Percentiles rank a stretch among this genome's conserved stretches.
These are phyloP conservation scores for Ailuropoda melanoleuca DNA, from an alignment of 2,113 vertebrate species.

Conservation along the genomic window DNA sequence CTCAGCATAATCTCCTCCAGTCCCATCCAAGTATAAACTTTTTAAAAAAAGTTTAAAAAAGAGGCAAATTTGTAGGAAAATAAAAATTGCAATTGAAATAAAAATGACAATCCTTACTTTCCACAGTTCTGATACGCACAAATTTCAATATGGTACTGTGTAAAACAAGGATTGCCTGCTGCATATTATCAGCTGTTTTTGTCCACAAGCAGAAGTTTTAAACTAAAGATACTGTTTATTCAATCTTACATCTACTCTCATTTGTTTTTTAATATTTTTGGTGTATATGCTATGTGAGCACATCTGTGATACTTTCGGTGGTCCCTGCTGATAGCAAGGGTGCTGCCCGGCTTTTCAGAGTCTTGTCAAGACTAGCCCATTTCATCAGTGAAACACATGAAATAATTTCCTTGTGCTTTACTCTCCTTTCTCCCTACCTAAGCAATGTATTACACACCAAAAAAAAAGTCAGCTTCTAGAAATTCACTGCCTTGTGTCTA, in stretches of 20 bases:
- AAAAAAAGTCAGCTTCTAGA: background rate
- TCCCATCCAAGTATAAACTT: background rate
- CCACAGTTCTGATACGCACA: background rate
- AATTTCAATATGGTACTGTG: background rate
- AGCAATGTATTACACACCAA: background rate
- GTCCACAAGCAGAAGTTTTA: background rate
- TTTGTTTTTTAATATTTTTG: background rate
- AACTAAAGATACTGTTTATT: conserved; percentile 19
- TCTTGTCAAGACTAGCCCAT: background rate
- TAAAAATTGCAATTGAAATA: background rate
- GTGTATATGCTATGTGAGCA: background rate
- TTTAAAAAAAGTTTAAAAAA: background rate
- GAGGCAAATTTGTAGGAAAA: background rate
- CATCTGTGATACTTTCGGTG: background rate
- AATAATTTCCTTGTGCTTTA: conserved; percentile 44
- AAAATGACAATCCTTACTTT: background rate
- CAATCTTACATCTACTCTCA: background rate
- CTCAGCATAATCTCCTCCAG: too few species aligned
- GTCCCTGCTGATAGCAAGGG: conserved; percentile 22
- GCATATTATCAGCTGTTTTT: background rate
- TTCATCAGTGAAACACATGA: conserved; percentile 50
- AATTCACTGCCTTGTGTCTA: background rate
- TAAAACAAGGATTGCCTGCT: background rate
- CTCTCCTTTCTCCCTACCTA: conserved; percentile 18
- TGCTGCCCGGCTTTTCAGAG: conserved; percentile 28